Evolutionary conservation across 1,140 invertebrate genomes (phyloP), one percentile per base, ranked within the genome.

Genomic region (Caenorhabditis latens): DNA sequence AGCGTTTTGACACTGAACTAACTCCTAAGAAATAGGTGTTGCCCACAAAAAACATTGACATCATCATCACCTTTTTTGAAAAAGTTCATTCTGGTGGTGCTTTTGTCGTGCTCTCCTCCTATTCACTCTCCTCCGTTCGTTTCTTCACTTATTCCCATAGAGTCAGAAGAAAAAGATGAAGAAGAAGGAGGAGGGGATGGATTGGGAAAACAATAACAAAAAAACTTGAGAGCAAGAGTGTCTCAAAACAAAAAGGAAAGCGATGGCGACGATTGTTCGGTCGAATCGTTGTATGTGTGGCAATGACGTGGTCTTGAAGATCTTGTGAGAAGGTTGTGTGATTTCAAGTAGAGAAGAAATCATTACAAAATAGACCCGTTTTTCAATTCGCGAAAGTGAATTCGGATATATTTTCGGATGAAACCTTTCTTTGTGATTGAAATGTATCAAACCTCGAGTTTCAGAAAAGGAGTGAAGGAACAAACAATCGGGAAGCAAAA

Each of bases 141-240:
- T 43, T 71, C 42, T 7, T 14, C 40, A n/a, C 6, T 79, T 46
- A 53, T 79, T 79, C 71, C 40, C 71, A 79, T 24, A 50, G 71
- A 79, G 46, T 14, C 42, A 46, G 4, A 21, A 46, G 42, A 75
- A 21, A n/a, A 58, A 8, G 21, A 32, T 8, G 61, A 32, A 21
- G 21, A 32, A 24, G 21, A 40, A 24, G 9, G 21, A 5, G 58
- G 58, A 32, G 5, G 71, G 46, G 42, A 19, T 24, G 46, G 19
- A 19, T 65, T 32, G 42, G n/a, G 71, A 79, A 79, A 79, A 79
- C 71, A 79, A 79, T 79, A 79, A 79, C 71, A 79, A 50, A 79
- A 79, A 79, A 79, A 50, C 46, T 79, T 50, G 71, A 79, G 71
- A 79, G 71, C 71, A 79, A 50, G 32, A 32, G 71, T 79, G 71